Evolutionary conservation across 2,888 invertebrate species (phyloP), one percentile per base, ranked within the genome.

Genomic region (Xestia xanthographa): DNA sequence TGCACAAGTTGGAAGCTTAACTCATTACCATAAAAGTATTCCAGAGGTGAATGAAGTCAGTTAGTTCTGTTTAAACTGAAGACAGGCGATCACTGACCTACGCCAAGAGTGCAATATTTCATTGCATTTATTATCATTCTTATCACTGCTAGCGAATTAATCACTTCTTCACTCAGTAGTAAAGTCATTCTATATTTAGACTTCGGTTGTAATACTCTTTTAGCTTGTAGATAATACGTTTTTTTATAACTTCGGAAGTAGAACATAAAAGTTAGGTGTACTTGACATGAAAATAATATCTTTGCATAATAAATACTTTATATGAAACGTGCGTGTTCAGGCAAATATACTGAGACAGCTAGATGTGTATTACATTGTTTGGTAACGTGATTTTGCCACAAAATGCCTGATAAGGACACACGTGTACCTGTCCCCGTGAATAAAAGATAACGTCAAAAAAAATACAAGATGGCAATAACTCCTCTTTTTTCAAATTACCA

Each of bases 51-150:
- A 83, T 80, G 66, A 75, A 75, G 56, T 75, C 50, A 66, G 66
- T 84, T 80, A 77, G 78, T 67, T 82, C 53, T 75, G 73, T 79
- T 72, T 63, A 26, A 60, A 60, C 11, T 67, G 29, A 68, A 66
- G 22, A 72, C 34, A 26, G 20, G 70, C 82, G 90, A 89, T 71
- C 90, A 92, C 90, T 93, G 93, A 92, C 92, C 92, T 92, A 92
- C 86, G 90, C 60, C 84, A 91, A 90, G 83, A 80, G 84, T 71
- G 79, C 73, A 75, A 82, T 90, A 89, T 88, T 83, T 89, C 83
- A 90, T 85, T 82, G 77, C 78, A 79, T 83, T 89, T 88, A 87
- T 85, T 87, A 86, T 77, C 80, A 74, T 85, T 86, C 85, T 86
- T 89, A 89, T 87, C 85, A 81, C 50, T 43, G 45, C 20, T 65